These are phyloP conservation scores for Andrena trimmerana DNA, from an alignment of 2,888 invertebrate genomes.

Conservation along the genomic window DNA sequence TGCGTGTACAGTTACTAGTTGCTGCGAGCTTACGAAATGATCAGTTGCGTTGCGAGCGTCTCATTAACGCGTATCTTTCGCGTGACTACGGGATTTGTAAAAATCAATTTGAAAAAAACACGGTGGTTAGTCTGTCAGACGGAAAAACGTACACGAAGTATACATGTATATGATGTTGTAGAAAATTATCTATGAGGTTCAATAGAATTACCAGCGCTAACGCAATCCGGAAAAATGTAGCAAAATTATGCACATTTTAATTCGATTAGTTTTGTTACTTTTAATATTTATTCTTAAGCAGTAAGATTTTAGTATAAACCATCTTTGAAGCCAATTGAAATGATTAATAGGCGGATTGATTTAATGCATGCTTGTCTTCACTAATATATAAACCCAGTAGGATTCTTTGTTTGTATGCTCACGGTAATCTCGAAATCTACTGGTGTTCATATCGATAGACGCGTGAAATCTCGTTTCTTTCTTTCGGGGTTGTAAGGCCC, in stretches of 20 bases:
- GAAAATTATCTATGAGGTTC: neutral
- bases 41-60: neutral
- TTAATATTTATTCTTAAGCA: too few relatives aligned
- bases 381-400: too few relatives aligned
- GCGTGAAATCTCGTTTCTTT: too few relatives aligned
- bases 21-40: neutral
- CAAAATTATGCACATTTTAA: too few relatives aligned
- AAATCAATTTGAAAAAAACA: neutral
- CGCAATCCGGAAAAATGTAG: too few relatives aligned
- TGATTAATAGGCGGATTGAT: neutral
- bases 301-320: neutral
- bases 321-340: neutral
- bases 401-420: too few relatives aligned
- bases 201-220: too few relatives aligned
- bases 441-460: too few relatives aligned
- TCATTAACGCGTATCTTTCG: neutral
- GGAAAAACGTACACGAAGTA: neutral
- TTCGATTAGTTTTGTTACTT: too few relatives aligned
- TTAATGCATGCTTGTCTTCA: neutral
- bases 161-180: neutral
- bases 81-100: neutral
- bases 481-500: too few relatives aligned
- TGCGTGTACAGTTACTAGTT: slow-evolving; percentile 3
- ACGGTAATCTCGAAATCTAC: too few relatives aligned
- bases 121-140: neutral